A percentile compares a stretch with the other conserved stretches of the same genome.
These are phyloP conservation scores for Plemyria rubiginata DNA, from an alignment of 2,888 invertebrate species.

Conservation along the genomic window DNA sequence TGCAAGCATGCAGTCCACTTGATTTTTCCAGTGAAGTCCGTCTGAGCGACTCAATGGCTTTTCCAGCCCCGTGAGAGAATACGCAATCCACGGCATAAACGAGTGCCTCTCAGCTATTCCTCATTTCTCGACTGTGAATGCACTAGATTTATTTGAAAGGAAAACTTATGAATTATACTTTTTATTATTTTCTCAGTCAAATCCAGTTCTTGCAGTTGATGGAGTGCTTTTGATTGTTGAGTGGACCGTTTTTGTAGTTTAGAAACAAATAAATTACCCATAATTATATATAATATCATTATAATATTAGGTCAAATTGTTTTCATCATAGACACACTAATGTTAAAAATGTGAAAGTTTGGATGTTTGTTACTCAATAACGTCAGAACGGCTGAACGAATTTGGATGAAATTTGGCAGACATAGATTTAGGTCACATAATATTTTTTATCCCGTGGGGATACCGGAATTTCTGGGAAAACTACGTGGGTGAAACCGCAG, in stretches of 20 bases:
- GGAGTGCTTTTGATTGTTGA: slow-evolving; percentile 38
- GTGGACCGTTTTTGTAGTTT: slow-evolving; percentile 25
- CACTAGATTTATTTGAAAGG: slow-evolving; percentile 56
- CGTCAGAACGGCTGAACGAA: too few relatives aligned
- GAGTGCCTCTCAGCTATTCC: slow-evolving; percentile 26
- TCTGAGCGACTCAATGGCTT: slow-evolving; percentile 37
- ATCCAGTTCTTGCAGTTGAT: slow-evolving; percentile 46
- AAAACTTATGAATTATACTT: slow-evolving; percentile 49
- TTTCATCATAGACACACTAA: too few relatives aligned
- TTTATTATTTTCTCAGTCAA: slow-evolving; percentile 44
- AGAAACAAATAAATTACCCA: too few relatives aligned
- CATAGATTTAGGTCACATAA: too few relatives aligned
- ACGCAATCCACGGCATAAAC: slow-evolving; percentile 26
- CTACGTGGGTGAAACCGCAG: too few relatives aligned
- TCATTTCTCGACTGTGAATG: slow-evolving; percentile 52
- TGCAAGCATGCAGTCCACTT: slow-evolving; percentile 6
- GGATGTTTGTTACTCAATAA: too few relatives aligned
- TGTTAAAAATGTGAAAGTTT: too few relatives aligned
- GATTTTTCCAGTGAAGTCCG: neutral
- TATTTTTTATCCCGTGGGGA: too few relatives aligned
- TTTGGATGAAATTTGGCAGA: too few relatives aligned
- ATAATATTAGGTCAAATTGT: too few relatives aligned
- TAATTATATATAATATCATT: too few relatives aligned
- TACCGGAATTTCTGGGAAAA: too few relatives aligned
- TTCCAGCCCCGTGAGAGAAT: slow-evolving; percentile 50